Conservation (phyloP, 2,113 vertebrate genomes). For the Aepyceros melampus region DNA sequence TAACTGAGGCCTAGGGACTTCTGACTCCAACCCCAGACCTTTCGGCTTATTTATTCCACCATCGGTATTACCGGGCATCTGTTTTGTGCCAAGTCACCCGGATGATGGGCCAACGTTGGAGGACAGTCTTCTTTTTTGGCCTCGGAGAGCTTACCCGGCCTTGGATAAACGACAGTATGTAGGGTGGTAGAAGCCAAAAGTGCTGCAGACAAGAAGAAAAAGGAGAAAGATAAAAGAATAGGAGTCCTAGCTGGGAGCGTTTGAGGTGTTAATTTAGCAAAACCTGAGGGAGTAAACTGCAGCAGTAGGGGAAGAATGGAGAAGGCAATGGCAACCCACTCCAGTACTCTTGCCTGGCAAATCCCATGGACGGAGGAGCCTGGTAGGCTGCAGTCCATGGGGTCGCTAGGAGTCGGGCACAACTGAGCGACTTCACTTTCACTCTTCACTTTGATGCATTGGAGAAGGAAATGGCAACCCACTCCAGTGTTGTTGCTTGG, state of each 20-base stretch:
- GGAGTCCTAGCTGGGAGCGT: accelerated
- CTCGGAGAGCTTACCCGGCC: accelerated
- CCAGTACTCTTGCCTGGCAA: no score
- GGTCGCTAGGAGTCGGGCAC: no score
- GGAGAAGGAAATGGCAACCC: no score
- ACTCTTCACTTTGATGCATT: no score
- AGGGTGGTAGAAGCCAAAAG: accelerated
- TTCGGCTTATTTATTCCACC: accelerated
- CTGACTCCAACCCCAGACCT: accelerated
- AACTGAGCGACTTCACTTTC: no score
- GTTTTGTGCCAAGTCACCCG: accelerated
- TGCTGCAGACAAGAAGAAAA: neutral
- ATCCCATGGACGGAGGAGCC: no score
- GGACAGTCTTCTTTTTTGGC: accelerated
- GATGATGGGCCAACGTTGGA: accelerated
- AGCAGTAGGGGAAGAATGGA: accelerated
- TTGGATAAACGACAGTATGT: neutral
- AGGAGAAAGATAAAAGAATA: accelerated
- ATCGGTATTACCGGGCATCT: accelerated
- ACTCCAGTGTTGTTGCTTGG: no score
- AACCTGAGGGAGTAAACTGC: accelerated
- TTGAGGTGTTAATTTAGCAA: accelerated
- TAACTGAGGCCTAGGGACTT: neutral
- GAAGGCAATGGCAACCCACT: no score
- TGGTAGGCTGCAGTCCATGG: no score